Evolutionary conservation across 64 coral and sea anemone genomes (phyloP).

Genomic region (Montipora sp.): DNA sequence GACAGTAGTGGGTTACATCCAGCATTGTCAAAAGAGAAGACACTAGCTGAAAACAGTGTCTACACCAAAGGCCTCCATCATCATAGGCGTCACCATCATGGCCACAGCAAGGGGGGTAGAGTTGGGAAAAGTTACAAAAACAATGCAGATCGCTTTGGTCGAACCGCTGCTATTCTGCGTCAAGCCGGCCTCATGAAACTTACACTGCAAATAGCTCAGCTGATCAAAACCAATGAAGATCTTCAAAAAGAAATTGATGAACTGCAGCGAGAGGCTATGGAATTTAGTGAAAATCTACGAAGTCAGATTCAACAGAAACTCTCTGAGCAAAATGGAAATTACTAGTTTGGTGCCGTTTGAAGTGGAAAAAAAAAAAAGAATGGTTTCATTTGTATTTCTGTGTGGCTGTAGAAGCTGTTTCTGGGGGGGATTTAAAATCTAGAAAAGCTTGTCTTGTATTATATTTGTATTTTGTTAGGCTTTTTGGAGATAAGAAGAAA

Average conservation of each 20-base stretch:
- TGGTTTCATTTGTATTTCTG: background rate
- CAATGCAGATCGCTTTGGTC: conserved; percentile 43
- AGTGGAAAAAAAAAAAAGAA: background rate
- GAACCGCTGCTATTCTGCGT: conserved; percentile 66
- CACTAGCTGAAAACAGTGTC: background rate
- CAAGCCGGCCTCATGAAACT: conserved; percentile 87
- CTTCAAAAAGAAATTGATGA: conserved; percentile 87
- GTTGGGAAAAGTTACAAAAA: conserved; percentile 26
- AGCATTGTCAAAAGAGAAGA: background rate
- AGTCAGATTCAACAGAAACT: conserved; percentile 69
- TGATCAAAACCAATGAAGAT: conserved; percentile 82
- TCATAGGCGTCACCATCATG: conserved; percentile 25
- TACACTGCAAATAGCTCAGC: conserved; percentile 81
- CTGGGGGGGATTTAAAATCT: background rate
- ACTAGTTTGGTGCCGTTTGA: background rate
- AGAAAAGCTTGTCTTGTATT: background rate
- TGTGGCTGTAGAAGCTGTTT: background rate
- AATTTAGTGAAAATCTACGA: conserved; percentile 76
- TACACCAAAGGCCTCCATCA: conserved; percentile 10
- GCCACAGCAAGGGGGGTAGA: conserved; percentile 15
- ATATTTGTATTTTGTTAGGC: background rate
- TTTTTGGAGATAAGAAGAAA: background rate
- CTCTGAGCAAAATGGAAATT: conserved; percentile 46
- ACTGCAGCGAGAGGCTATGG: conserved; percentile 72
- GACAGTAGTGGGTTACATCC: background rate